phyloP scores from a whole-genome alignment of 2,797 vertebrate genomes.

The Gymnothorax reevesii region DNA sequence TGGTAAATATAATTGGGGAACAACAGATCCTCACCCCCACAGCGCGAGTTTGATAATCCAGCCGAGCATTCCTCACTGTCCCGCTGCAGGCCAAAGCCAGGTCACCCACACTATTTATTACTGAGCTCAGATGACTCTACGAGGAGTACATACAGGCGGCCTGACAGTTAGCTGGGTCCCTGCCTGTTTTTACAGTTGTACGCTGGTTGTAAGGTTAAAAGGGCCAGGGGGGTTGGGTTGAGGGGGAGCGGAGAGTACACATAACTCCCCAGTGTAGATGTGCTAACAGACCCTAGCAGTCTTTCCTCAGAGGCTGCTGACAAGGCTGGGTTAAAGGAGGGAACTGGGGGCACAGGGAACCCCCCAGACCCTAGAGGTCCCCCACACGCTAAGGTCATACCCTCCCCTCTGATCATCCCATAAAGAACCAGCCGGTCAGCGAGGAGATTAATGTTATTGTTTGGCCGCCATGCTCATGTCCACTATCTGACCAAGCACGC shows the following conservation, averaged over 20 bases:
- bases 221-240: slow-evolving; percentile 38
- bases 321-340: slow-evolving; percentile 27
- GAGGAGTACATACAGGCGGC: slow-evolving; percentile 37
- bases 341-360: slow-evolving; percentile 37
- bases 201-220: slow-evolving; percentile 53
- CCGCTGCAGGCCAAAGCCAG: slow-evolving; percentile 40
- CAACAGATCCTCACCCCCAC: background rate
- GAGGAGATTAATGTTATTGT: slow-evolving; percentile 14
- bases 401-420: slow-evolving; percentile 12
- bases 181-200: slow-evolving; percentile 66
- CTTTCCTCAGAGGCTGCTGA: slow-evolving; percentile 11
- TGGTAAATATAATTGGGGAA: background rate
- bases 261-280: slow-evolving; percentile 24
- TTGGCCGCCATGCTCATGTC: background rate
- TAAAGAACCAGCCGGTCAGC: background rate
- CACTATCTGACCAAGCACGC: background rate
- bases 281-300: background rate
- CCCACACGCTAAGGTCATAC: background rate
- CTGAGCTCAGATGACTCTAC: slow-evolving; percentile 35
- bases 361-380: background rate
- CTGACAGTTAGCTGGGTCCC: slow-evolving; percentile 55
- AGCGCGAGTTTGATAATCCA: slow-evolving; percentile 21
- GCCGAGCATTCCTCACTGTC: slow-evolving; percentile 10
- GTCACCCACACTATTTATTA: slow-evolving; percentile 51
- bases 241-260: slow-evolving; percentile 3